Conservation (phyloP, 1,140 invertebrate species). For the Bombus pascuorum region DNA sequence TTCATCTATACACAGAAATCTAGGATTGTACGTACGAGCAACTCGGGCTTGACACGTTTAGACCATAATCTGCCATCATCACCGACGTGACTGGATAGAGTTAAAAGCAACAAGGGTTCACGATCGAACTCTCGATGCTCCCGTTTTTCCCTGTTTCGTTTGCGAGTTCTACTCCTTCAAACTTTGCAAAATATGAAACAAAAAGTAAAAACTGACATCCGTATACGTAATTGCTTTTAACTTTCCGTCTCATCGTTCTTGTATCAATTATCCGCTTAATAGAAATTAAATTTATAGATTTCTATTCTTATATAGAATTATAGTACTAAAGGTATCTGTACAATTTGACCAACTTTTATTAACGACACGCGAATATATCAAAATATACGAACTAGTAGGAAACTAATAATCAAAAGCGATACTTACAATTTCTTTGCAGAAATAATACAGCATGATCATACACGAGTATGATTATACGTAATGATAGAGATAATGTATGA, state of each 20-base stretch:
- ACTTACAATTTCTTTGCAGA: neutral
- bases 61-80: neutral
- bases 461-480: no score
- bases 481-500: neutral
- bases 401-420: neutral
- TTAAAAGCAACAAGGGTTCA: neutral
- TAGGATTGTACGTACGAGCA: neutral
- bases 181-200: neutral
- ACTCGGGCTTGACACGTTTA: neutral
- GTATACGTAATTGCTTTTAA: no score
- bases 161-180: rapidly evolving
- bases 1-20: neutral
- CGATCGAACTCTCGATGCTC: neutral
- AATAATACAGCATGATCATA: neutral
- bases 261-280: no score
- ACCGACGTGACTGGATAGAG: neutral
- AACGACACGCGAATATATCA: neutral
- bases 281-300: no score
- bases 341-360: neutral
- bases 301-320: no score
- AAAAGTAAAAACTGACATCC: neutral
- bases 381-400: no score
- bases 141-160: neutral
- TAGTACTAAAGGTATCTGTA: no score
- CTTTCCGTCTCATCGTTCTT: no score